These are phyloP conservation scores for Bedellia somnulentella DNA, from an alignment of 2,888 invertebrate genomes.

Conservation along the genomic window DNA sequence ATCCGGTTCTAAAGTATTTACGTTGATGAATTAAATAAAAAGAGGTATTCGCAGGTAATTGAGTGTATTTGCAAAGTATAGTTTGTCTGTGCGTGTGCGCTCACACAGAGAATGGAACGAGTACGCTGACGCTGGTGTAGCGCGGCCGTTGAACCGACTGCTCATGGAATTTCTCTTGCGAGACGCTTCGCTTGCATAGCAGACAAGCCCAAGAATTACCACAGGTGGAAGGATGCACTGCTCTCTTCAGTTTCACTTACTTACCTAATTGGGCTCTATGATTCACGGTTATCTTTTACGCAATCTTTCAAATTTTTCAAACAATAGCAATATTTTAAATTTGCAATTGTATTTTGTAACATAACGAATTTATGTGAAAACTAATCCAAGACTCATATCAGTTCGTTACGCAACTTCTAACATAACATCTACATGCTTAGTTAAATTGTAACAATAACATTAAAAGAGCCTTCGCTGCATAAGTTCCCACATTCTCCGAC, in stretches of 20 bases:
- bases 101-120: conserved; percentile 18
- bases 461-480: not conserved
- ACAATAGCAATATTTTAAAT: too few species aligned
- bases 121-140: conserved; percentile 30
- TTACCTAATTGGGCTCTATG: not conserved
- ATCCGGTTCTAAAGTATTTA: too few species aligned
- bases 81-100: conserved; percentile 42
- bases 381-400: not conserved
- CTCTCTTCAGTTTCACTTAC: conserved; percentile 2
- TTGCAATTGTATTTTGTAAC: too few species aligned
- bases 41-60: too few species aligned
- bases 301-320: too few species aligned
- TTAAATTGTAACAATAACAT: not conserved
- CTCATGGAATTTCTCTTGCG: conserved; percentile 56
- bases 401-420: not conserved
- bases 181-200: conserved; percentile 25
- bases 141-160: conserved; percentile 59
- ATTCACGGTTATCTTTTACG: too few species aligned
- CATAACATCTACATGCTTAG: not conserved
- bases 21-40: too few species aligned
- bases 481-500: too few species aligned
- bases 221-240: conserved; percentile 18
- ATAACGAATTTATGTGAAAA: too few species aligned
- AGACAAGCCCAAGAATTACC: conserved; percentile 41
- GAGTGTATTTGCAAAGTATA: too few species aligned